A percentile compares a stretch with the other conserved stretches of the same genome.
Evolutionary conservation across 2,797 vertebrate genomes (phyloP).

Genomic region (Anisognathus igniventris): DNA sequence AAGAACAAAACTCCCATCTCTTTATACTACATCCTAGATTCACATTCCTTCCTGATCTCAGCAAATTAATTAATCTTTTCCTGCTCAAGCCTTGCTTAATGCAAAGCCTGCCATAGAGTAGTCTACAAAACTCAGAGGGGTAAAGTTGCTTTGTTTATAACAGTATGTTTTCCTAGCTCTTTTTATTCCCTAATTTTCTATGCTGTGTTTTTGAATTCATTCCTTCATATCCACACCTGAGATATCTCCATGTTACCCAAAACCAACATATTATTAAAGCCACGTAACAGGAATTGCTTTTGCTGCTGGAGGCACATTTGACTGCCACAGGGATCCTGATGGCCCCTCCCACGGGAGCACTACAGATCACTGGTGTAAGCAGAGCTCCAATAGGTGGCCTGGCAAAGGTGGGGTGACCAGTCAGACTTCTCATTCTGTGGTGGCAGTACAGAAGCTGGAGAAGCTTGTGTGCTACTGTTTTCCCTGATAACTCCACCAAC

Average conservation of each 20-base stretch:
- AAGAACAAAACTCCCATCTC: background rate
- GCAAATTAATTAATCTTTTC: background rate
- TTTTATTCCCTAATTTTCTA: background rate
- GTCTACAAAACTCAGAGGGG: background rate
- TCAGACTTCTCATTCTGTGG: background rate
- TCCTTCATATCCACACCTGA: background rate
- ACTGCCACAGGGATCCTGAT: accelerated
- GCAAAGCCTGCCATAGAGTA: background rate
- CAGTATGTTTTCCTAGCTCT: background rate
- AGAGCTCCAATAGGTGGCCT: background rate
- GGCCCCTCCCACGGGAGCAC: background rate
- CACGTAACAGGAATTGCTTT: accelerated
- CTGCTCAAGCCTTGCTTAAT: background rate
- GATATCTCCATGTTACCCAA: background rate
- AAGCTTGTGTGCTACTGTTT: background rate
- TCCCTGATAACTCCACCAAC: background rate
- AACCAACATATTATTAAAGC: background rate
- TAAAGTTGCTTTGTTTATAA: background rate
- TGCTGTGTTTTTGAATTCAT: background rate
- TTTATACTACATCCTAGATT: background rate
- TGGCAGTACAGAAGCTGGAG: background rate
- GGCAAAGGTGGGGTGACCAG: background rate
- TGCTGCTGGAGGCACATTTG: background rate
- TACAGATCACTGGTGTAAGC: accelerated
- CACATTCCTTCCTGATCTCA: background rate